Conservation (phyloP, 2,797 vertebrate species). For the Urocyon cinereoargenteus region DNA sequence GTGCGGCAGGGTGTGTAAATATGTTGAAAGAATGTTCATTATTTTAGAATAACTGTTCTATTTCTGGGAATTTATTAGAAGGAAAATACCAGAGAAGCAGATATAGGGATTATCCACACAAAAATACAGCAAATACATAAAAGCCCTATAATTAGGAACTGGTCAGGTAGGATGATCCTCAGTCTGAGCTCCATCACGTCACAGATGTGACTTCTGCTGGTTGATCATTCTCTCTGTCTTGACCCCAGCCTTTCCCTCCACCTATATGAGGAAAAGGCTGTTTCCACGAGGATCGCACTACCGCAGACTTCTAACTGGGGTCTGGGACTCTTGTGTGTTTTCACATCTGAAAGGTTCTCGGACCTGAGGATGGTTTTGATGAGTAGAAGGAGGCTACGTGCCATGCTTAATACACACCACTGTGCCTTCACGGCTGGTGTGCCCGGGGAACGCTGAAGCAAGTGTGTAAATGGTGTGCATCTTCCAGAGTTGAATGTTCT, state of each 20-base stretch:
- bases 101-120: neutral
- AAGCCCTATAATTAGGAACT: too few relatives aligned
- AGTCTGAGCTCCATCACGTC: fast-evolving
- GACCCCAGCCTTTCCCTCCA: neutral
- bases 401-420: fast-evolving
- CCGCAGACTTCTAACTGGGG: neutral
- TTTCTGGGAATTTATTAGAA: neutral
- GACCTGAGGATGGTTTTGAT: neutral
- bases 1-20: fast-evolving
- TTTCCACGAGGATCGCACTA: neutral
- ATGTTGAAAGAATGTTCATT: neutral
- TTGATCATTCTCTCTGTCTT: neutral
- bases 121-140: neutral
- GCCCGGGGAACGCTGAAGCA: neutral
- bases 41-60: neutral
- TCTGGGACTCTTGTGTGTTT: neutral
- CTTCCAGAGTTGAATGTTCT: neutral
- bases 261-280: fast-evolving
- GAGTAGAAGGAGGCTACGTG: neutral
- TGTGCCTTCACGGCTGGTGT: neutral
- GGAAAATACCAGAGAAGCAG: neutral
- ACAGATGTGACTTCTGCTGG: too few relatives aligned
- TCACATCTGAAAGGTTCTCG: too few relatives aligned
- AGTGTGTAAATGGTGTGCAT: neutral
- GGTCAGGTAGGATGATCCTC: neutral